Conservation (phyloP, 2,113 vertebrate genomes). For the Ceratotherium simum region DNA sequence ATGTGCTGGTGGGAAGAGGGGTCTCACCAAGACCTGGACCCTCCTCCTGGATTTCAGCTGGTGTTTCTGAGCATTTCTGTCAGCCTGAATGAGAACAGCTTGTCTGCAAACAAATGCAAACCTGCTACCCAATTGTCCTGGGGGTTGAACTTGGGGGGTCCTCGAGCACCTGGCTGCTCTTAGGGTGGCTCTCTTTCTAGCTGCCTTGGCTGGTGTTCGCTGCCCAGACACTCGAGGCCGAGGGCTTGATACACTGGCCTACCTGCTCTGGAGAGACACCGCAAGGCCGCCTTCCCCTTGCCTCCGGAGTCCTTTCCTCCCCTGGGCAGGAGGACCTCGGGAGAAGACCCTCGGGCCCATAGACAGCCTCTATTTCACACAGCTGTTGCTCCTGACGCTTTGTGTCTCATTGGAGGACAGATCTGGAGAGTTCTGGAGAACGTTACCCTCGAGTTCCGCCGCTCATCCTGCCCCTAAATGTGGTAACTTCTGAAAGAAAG, state of each 20-base stretch:
- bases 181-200: neutral
- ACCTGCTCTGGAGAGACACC: neutral
- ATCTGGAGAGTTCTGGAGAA: too few species aligned
- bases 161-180: neutral
- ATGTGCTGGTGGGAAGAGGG: slow-evolving; percentile 6
- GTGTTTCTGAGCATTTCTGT: slow-evolving; percentile 59
- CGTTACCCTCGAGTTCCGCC: too few species aligned
- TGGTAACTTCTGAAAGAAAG: neutral
- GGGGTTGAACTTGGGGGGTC: neutral
- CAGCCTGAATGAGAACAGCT: slow-evolving; percentile 53
- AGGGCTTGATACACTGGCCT: too few species aligned
- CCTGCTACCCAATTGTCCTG: neutral
- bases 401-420: rapidly evolving
- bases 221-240: neutral
- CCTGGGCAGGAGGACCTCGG: neutral
- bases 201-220: neutral
- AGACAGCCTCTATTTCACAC: neutral
- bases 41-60: slow-evolving; percentile 65
- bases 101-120: slow-evolving; percentile 57
- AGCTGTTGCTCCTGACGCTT: too few species aligned
- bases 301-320: neutral
- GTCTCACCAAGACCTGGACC: slow-evolving; percentile 20
- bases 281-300: neutral
- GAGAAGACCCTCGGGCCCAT: neutral
- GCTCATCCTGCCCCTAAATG: neutral